A percentile compares a stretch with the other conserved stretches of the same genome.
These are phyloP conservation scores for Leptodactylus fuscus DNA, from an alignment of 2,113 vertebrate species.

Conservation along the genomic window DNA sequence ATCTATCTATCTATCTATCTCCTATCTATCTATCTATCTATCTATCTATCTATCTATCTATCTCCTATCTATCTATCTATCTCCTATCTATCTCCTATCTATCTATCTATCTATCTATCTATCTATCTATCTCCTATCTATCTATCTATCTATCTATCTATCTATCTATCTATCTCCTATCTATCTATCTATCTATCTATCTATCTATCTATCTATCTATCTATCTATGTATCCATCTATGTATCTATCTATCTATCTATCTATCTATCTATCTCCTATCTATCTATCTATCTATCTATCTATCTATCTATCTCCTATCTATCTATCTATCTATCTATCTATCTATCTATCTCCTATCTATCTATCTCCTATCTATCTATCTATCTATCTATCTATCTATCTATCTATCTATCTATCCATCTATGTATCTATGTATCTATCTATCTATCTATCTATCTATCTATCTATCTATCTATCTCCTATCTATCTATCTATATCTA, in stretches of 20 bases:
- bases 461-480: too few species aligned
- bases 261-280: too few species aligned
- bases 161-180: neutral
- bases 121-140: neutral
- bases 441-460: neutral
- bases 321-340: too few species aligned
- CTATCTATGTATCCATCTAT: too few species aligned
- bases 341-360: neutral
- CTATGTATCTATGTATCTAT: neutral
- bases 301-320: too few species aligned
- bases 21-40: constrained; percentile 16
- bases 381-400: too few species aligned
- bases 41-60: neutral
- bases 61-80: neutral
- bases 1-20: neutral
- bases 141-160: constrained; percentile 15
- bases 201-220: too few species aligned
- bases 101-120: neutral
- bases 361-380: neutral
- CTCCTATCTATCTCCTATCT: constrained; percentile 46
- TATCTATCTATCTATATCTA: too few species aligned
- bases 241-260: too few species aligned
- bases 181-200: too few species aligned
- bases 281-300: too few species aligned
- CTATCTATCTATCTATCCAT: too few species aligned